Conservation (phyloP, 2,888 invertebrate genomes). For the Pristionchus japonicus region DNA sequence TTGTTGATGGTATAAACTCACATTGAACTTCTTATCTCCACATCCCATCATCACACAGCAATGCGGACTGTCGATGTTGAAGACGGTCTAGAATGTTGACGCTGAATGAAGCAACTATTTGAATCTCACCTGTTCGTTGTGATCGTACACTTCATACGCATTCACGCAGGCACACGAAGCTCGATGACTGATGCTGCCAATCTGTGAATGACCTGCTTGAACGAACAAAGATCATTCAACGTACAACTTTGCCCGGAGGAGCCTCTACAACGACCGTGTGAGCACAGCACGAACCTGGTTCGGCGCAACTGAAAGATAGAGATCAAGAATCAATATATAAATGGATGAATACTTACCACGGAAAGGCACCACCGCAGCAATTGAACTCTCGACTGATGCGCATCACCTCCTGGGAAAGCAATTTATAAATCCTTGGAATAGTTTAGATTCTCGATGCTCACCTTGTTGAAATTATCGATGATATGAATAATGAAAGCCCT, state of each 20-base stretch:
- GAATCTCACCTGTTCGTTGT: slow-evolving; percentile 45
- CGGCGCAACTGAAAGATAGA: neutral
- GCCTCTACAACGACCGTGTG: slow-evolving; percentile 49
- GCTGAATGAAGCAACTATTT: neutral
- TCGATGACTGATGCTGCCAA: slow-evolving; percentile 53
- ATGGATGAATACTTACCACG: neutral
- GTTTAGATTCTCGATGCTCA: neutral
- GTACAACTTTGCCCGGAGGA: slow-evolving; percentile 49
- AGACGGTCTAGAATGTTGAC: neutral
- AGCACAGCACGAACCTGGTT: slow-evolving; percentile 41
- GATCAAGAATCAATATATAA: neutral
- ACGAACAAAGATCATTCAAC: neutral
- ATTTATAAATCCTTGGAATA: neutral
- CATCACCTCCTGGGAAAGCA: neutral
- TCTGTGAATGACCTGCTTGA: neutral
- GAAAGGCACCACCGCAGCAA: neutral
- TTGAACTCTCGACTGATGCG: neutral
- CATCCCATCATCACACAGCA: slow-evolving; percentile 48
- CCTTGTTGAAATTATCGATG: slow-evolving; percentile 74
- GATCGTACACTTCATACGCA: slow-evolving; percentile 53
- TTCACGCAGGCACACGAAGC: slow-evolving; percentile 50
- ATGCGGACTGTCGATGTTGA: slow-evolving; percentile 51
- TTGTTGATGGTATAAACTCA: neutral
- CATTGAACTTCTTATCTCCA: slow-evolving; percentile 59
- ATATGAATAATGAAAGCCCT: slow-evolving; percentile 76